Evolutionary conservation across 1,140 invertebrate species (phyloP), one percentile per base, ranked within the genome.

Genomic region (Megathymus violae): DNA sequence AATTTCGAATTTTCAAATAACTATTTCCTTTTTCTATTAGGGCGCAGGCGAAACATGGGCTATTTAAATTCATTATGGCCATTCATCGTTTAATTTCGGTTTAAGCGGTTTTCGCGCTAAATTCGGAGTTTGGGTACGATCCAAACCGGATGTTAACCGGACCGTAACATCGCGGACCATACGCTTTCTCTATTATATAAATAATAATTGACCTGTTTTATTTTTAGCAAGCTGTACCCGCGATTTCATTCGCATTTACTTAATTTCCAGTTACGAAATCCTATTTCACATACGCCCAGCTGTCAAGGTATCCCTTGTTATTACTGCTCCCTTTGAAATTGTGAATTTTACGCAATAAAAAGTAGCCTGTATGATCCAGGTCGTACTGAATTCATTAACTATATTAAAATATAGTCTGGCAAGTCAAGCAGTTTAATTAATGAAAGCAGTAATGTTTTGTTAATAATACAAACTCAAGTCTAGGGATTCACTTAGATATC

Each of bases 101-200:
- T 59, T 59, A 59, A 38, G 56, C 56, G 56, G 56, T 59, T 59
- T 59, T 47, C 43, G 31, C 43, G 56, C 56, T 59, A 59, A 59
- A 59, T 59, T 59, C 56, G 43, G 56, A 59, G 43, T 59, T 59
- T 59, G 56, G 56, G 56, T 36, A 46, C 27, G 56, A 59, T 59
- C 56, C 56, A 59, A 59, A 59, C 41, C 56, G 56, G 56, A 59
- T 59, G 56, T 59, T 59, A 59, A 59, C 56, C 56, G 56, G 56
- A 59, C 56, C 56, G 56, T 36, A 59, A 59, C 56, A 59, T 38
- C 56, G 56, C 31, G 41, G 31, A 59, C 56, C 43, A 31, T 47
- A 47, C 43, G 56, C 43, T 59, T 59, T 47, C 43, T 47, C 36
- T 54, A 54, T 54, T 22, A 19, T 44, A 17, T 27, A 25, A 41